These are phyloP conservation scores for Lates japonicus DNA, from an alignment of 2,797 vertebrate species.

Conservation along the genomic window DNA sequence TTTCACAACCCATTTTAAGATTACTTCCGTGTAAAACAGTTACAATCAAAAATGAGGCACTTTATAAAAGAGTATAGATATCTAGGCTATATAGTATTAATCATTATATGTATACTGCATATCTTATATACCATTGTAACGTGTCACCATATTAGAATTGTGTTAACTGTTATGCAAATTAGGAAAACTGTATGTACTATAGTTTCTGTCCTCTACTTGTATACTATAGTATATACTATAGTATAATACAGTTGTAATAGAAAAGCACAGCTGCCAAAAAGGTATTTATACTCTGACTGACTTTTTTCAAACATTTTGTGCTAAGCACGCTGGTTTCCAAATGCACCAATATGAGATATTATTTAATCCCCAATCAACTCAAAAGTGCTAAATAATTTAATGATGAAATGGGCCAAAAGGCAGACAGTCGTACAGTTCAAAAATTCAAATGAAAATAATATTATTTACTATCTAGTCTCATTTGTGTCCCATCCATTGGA, in stretches of 20 bases:
- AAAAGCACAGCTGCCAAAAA: slow-evolving; percentile 71
- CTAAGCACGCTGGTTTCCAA: slow-evolving; percentile 52
- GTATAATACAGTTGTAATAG: slow-evolving; percentile 70
- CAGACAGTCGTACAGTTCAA: neutral
- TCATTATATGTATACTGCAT: slow-evolving; percentile 87
- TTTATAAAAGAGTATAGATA: slow-evolving; percentile 88
- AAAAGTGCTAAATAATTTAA: neutral
- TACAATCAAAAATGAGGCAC: slow-evolving; percentile 92
- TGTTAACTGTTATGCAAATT: slow-evolving; percentile 65
- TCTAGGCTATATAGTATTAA: slow-evolving; percentile 84
- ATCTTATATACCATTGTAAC: slow-evolving; percentile 84
- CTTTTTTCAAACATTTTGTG: slow-evolving; percentile 45
- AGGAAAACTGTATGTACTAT: slow-evolving; percentile 74
- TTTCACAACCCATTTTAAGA: slow-evolving; percentile 83
- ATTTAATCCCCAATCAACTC: neutral
- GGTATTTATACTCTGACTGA: slow-evolving; percentile 53
- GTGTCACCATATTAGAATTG: slow-evolving; percentile 79
- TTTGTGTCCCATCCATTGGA: neutral
- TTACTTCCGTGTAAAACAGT: slow-evolving; percentile 89
- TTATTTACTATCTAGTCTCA: neutral
- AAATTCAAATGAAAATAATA: neutral
- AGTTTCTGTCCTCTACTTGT: slow-evolving; percentile 69
- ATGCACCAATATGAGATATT: neutral
- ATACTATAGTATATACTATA: slow-evolving; percentile 74
- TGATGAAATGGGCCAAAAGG: neutral